phyloP scores from a whole-genome alignment of 1,140 invertebrate genomes.

The Ruditapes philippinarum region DNA sequence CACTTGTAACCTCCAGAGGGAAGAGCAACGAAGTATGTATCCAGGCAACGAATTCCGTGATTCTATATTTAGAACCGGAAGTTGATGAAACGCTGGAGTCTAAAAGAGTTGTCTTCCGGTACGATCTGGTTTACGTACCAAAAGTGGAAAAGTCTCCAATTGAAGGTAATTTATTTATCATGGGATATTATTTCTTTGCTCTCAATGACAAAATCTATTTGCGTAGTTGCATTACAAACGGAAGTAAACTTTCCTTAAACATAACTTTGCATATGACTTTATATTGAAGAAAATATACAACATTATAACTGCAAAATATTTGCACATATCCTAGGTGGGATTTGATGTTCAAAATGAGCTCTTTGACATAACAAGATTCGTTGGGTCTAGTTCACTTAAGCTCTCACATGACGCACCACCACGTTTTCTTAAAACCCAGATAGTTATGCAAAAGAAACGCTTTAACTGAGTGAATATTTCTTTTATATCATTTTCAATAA shows the following conservation, averaged over 20 bases:
- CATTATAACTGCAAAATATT: background rate
- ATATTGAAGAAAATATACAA: too few species aligned
- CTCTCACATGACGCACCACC: background rate
- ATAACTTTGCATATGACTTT: too few species aligned
- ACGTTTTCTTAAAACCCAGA: background rate
- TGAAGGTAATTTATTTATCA: conserved; percentile 77
- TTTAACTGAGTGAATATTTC: background rate
- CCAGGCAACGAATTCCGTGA: conserved; percentile 62
- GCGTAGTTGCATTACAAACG: too few species aligned
- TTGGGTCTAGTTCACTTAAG: background rate
- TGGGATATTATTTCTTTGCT: too few species aligned
- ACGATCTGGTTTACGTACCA: conserved; percentile 19
- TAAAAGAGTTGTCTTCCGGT: conserved; percentile 32
- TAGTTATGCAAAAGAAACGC: background rate
- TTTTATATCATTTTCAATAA: conserved; percentile 9
- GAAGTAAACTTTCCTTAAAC: too few species aligned
- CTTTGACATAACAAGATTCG: background rate
- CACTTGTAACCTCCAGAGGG: conserved; percentile 60
- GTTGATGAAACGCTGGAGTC: conserved; percentile 66
- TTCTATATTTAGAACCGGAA: conserved; percentile 76
- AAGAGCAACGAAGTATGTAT: conserved; percentile 72
- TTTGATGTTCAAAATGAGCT: background rate
- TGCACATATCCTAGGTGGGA: background rate
- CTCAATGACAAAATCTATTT: too few species aligned
- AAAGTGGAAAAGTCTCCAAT: conserved; percentile 45